Conservation (phyloP, 2,797 vertebrate genomes). For the Fundulus diaphanus region DNA sequence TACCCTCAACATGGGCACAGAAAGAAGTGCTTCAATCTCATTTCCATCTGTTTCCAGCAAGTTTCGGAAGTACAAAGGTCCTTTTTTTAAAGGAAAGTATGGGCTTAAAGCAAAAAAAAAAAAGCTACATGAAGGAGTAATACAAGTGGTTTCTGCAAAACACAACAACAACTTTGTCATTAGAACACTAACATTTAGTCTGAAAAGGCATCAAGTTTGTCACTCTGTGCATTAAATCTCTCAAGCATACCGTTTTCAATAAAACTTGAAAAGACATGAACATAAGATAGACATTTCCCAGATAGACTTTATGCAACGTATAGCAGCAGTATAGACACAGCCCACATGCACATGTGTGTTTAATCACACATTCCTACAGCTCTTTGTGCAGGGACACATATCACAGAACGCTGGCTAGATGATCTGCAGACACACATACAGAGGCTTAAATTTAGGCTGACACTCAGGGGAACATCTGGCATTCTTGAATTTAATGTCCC, state of each 20-base stretch:
- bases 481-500: conserved; percentile 32
- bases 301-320: not conserved
- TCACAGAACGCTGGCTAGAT: conserved; percentile 39
- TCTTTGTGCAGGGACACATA: not conserved
- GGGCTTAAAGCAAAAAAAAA: not conserved
- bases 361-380: conserved; percentile 9
- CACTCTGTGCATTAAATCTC: not conserved
- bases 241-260: not conserved
- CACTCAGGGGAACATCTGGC: conserved; percentile 42
- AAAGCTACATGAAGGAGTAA: too few species aligned
- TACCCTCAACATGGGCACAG: not conserved
- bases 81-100: not conserved
- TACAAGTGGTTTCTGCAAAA: not conserved
- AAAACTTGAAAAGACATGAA: not conserved
- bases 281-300: not conserved
- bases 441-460: conserved; percentile 16
- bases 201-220: not conserved
- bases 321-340: not conserved
- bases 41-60: not conserved
- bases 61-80: not conserved
- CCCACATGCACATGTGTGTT: conserved; percentile 4
- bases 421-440: conserved; percentile 12
- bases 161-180: not conserved
- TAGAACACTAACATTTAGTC: not conserved
- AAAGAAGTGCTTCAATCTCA: not conserved